phyloP scores from a whole-genome alignment of 2,113 vertebrate species.

The Triplophysa rosa region DNA sequence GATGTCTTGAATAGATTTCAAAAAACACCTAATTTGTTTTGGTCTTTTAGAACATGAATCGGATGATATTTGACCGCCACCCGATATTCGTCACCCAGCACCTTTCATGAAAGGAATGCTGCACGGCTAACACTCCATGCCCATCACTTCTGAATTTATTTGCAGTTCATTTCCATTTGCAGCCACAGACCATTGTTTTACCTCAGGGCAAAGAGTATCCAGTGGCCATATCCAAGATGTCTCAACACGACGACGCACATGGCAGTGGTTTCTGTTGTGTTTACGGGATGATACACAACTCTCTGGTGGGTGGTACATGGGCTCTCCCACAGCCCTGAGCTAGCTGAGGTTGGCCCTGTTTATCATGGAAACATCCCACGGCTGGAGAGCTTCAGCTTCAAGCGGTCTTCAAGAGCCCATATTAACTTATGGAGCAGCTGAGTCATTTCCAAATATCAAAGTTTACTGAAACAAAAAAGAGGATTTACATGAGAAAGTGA shows the following conservation, averaged over 20 bases:
- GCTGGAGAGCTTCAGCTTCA: slow-evolving; percentile 58
- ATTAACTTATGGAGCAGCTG: slow-evolving; percentile 59
- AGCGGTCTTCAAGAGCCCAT: slow-evolving; percentile 53
- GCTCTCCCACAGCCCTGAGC: slow-evolving; percentile 53
- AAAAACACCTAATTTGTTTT: slow-evolving; percentile 32
- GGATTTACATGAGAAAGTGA: slow-evolving; percentile 47
- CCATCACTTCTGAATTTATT: slow-evolving; percentile 49
- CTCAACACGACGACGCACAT: slow-evolving; percentile 52
- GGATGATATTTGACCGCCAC: slow-evolving; percentile 38
- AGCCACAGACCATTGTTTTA: slow-evolving; percentile 55
- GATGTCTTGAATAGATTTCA: slow-evolving; percentile 3
- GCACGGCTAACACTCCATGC: slow-evolving; percentile 46
- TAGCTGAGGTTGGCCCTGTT: slow-evolving; percentile 53
- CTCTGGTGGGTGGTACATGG: slow-evolving; percentile 40
- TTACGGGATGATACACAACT: slow-evolving; percentile 47
- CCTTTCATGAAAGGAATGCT: slow-evolving; percentile 32
- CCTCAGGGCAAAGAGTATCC: slow-evolving; percentile 39
- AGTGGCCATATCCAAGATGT: slow-evolving; percentile 57
- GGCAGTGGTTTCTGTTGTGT: slow-evolving; percentile 58
- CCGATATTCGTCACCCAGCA: slow-evolving; percentile 23
- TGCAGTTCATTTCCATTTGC: slow-evolving; percentile 61
- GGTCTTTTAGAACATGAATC: slow-evolving; percentile 18
- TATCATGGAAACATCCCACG: slow-evolving; percentile 59
- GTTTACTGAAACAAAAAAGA: slow-evolving; percentile 61
- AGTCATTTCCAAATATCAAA: slow-evolving; percentile 60